Evolutionary conservation across 2,888 invertebrate genomes (phyloP), one percentile per base, ranked within the genome.

Genomic region (Phoenoteleia sp.): DNA sequence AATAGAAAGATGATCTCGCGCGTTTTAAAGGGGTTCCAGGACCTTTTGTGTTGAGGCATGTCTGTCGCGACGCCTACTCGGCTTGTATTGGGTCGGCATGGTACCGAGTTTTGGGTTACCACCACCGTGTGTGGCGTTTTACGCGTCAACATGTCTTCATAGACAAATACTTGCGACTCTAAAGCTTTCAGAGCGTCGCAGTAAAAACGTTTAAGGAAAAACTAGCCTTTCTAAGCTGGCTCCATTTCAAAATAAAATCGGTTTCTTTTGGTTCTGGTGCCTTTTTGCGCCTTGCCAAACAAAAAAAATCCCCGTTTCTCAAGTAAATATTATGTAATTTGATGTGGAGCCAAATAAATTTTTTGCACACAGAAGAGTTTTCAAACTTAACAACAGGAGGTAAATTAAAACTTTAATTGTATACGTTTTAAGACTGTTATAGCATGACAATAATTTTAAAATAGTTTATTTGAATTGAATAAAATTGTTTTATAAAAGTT

Each of bases 41-140:
- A 76, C 77, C 90, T 88, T 92, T 92, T 92, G 91, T 92, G 87
- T 85, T 69, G 81, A 83, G 89, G 88, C 91, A 91, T 90, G 92
- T 91, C 91, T 91, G 90, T 92, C 92, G 90, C 90, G 88, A 89
- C 90, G 86, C 82, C 60, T 80, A 36, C 67, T 85, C 80, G 66
- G 71, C 49, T 83, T 36, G 62, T 75, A 83, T 75, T 58, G 87
- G 86, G 86, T 76, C 71, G 76, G 64, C 64, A 29, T 39, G 56
- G 56, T 81, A 74, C 62, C 86, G 84, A 87, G 92, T 93, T 91
- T 93, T 89, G 86, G 89, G 90, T 93, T 93, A 92, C 93, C 89
- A 72, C 88, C 93, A 88, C 91, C 91, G 93, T 93, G 93, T 93
- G 93, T 93, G 93, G 93, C 92, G 91, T 92, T 90, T 93, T 92